Percentiles rank a stretch among this genome's conserved stretches.
Conservation (phyloP, 30 jellyfish, hydroid and myxozoan species). For the Hydractinia echinata region DNA sequence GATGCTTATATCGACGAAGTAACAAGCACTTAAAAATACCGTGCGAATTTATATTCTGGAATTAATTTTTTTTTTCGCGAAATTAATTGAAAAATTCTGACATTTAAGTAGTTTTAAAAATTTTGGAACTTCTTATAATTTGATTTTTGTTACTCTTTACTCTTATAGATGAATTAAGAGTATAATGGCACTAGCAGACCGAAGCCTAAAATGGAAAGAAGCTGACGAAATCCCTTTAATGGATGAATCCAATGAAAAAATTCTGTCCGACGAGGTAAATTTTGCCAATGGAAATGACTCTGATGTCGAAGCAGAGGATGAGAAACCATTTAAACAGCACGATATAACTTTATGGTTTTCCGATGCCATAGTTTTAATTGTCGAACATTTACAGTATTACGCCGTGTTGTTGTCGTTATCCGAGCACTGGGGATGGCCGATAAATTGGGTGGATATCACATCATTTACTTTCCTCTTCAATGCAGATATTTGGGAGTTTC, state of each 20-base stretch:
- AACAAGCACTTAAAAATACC: too few relatives aligned
- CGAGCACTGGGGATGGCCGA: slow-evolving; percentile 98
- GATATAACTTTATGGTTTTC: slow-evolving; percentile 82
- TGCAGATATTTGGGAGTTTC: slow-evolving; percentile 84
- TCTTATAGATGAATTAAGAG: too few relatives aligned
- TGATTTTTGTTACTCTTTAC: too few relatives aligned
- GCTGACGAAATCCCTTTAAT: slow-evolving; percentile 72
- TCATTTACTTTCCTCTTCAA: slow-evolving; percentile 60
- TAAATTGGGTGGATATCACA: slow-evolving; percentile 68
- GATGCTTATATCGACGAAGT: too few relatives aligned
- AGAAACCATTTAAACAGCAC: slow-evolving; percentile 55
- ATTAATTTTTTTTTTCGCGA: too few relatives aligned
- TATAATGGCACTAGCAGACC: slow-evolving; percentile 60
- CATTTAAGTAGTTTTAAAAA: too few relatives aligned
- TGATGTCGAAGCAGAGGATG: slow-evolving; percentile 36
- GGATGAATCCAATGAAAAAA: slow-evolving; percentile 46
- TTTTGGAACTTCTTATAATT: too few relatives aligned
- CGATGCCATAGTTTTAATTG: slow-evolving; percentile 61
- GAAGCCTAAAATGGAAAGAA: slow-evolving; percentile 44
- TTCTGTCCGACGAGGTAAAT: slow-evolving; percentile 42
- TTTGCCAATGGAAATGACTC: slow-evolving; percentile 29
- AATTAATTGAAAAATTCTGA: too few relatives aligned
- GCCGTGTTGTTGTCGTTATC: slow-evolving; percentile 79
- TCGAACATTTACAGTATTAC: slow-evolving; percentile 79
- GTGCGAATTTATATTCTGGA: too few relatives aligned